Percentiles rank a stretch among this genome's conserved stretches.
Evolutionary conservation across 2,113 vertebrate genomes (phyloP).

Genomic region (Serilophus lunatus): DNA sequence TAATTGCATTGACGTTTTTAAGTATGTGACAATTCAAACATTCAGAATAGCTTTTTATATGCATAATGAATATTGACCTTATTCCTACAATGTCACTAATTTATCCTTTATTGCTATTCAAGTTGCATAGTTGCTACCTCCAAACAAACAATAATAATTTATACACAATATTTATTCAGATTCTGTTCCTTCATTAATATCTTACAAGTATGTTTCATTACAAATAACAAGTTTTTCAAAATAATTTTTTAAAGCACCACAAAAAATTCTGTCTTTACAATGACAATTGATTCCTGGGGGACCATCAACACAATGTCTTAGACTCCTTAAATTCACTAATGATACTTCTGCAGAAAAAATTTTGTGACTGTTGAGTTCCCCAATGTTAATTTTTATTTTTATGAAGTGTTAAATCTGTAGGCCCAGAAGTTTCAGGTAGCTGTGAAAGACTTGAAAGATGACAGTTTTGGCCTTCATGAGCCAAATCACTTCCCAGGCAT

Average conservation of each 20-base stretch:
- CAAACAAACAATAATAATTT: background rate
- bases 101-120: background rate
- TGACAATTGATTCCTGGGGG: background rate
- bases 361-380: background rate
- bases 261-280: background rate
- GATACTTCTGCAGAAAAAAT: background rate
- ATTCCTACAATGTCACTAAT: background rate
- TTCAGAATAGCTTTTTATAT: background rate
- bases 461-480: background rate
- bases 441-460: background rate
- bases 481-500: background rate
- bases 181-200: background rate
- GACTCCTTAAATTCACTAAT: background rate
- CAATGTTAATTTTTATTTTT: background rate
- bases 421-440: background rate
- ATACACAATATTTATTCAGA: background rate
- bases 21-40: background rate
- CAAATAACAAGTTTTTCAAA: background rate
- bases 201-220: background rate
- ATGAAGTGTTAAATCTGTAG: background rate
- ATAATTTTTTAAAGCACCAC: background rate
- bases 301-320: background rate
- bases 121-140: background rate
- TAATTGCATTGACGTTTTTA: slow-evolving; percentile 7
- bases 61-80: background rate